A percentile compares a stretch with the other conserved stretches of the same genome.
phyloP scores from a whole-genome alignment of 2,113 vertebrate species.

The Suricata suricatta region DNA sequence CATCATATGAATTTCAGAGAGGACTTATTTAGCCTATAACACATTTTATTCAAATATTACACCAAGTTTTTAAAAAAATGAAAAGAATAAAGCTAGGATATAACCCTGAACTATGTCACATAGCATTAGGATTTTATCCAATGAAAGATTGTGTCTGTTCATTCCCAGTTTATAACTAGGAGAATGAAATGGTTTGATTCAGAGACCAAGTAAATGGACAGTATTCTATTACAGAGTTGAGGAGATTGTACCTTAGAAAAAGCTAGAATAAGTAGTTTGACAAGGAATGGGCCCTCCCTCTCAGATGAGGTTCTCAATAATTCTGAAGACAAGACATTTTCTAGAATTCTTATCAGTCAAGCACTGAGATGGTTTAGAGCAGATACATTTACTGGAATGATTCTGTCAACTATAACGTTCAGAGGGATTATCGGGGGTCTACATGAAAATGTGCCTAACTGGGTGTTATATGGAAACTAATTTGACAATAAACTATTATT shows the following conservation, averaged over 20 bases:
- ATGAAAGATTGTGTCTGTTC: not conserved
- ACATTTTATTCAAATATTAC: not conserved
- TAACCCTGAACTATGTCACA: not conserved
- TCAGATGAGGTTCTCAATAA: not conserved
- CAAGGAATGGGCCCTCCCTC: not conserved
- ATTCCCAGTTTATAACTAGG: not conserved
- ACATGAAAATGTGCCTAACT: not conserved
- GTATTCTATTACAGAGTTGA: not conserved
- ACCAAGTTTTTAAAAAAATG: not conserved
- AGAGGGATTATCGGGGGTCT: not conserved
- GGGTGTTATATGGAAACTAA: too few species aligned
- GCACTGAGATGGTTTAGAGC: not conserved
- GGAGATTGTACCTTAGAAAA: not conserved
- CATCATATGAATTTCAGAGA: not conserved
- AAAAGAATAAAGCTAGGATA: not conserved
- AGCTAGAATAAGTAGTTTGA: not conserved
- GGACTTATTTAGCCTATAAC: not conserved
- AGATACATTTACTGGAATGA: not conserved
- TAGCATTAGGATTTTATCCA: constrained; percentile 1
- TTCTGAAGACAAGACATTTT: not conserved
- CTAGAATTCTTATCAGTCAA: not conserved
- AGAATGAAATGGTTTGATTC: constrained; percentile 9
- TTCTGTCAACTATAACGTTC: not conserved
- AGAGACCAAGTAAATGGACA: not conserved
- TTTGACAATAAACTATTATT: too few species aligned